phyloP scores from a whole-genome alignment of 2,797 vertebrate species.

The Gymnothorax reevesii region DNA sequence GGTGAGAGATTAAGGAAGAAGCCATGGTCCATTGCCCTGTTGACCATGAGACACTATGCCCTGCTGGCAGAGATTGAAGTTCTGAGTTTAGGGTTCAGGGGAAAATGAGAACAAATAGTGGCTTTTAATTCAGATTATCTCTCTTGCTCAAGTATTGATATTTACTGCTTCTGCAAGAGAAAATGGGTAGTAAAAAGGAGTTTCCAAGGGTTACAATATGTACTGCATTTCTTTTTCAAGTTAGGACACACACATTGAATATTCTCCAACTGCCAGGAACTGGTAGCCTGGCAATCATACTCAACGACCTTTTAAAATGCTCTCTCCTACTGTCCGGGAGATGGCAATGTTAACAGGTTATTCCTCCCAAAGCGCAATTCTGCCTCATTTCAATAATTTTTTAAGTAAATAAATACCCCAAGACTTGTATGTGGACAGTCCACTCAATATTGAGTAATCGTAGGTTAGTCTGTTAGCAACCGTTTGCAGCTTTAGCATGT shows the following conservation, averaged over 20 bases:
- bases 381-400: too few species aligned
- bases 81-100: slow-evolving; percentile 7
- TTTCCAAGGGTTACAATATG: not conserved
- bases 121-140: not conserved
- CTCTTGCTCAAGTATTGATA: not conserved
- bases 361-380: too few species aligned
- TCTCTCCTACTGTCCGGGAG: not conserved
- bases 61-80: slow-evolving; percentile 3
- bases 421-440: too few species aligned
- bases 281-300: not conserved
- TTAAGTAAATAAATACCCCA: too few species aligned
- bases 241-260: not conserved
- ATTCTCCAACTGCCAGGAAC: not conserved
- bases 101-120: not conserved
- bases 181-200: not conserved
- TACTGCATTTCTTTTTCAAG: not conserved
- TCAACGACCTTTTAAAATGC: not conserved
- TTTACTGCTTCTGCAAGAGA: not conserved
- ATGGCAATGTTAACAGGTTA: too few species aligned
- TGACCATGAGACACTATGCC: not conserved
- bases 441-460: too few species aligned
- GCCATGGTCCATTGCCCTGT: not conserved
- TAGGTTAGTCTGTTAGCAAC: too few species aligned
- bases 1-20: not conserved
- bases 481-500: too few species aligned